Conservation (phyloP, 2,888 invertebrate genomes). For the Panorpa germanica region DNA sequence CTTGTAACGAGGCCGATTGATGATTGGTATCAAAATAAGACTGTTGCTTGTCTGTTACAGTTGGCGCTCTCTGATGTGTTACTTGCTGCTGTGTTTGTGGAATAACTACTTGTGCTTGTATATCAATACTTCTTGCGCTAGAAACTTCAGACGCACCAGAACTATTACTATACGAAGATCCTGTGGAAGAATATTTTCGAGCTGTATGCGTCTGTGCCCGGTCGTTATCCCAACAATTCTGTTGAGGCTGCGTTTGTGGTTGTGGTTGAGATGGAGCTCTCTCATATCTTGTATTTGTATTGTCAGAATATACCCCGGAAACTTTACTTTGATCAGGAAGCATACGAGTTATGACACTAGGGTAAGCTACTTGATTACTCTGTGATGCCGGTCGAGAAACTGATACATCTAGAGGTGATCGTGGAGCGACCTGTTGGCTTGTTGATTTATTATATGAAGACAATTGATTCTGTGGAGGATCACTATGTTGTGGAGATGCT, state of each 20-base stretch:
- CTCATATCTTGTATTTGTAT: slow-evolving; percentile 34
- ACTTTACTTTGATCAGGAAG: slow-evolving; percentile 16
- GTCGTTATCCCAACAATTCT: slow-evolving; percentile 39
- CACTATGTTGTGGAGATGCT: slow-evolving; percentile 53
- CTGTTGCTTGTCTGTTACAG: slow-evolving; percentile 34
- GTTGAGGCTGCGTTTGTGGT: slow-evolving; percentile 25
- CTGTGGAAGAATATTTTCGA: slow-evolving; percentile 12
- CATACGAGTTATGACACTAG: slow-evolving; percentile 65
- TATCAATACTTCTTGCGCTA: slow-evolving; percentile 26
- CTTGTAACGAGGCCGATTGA: slow-evolving; percentile 42
- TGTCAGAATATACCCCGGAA: no score
- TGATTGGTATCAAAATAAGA: slow-evolving; percentile 44
- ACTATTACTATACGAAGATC: slow-evolving; percentile 24
- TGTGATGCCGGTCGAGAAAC: slow-evolving; percentile 40
- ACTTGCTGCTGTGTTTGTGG: slow-evolving; percentile 24
- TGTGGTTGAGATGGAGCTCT: slow-evolving; percentile 16
- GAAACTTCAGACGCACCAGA: slow-evolving; percentile 23
- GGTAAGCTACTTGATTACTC: slow-evolving; percentile 50
- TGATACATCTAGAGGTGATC: slow-evolving; percentile 51
- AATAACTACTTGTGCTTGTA: slow-evolving; percentile 25
- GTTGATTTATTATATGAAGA: slow-evolving; percentile 22
- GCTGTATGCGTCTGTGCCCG: slow-evolving; percentile 17
- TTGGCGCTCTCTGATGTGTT: slow-evolving; percentile 26
- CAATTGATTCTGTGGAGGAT: slow-evolving; percentile 18
- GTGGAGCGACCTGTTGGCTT: slow-evolving; percentile 30